Percentiles rank a stretch among this genome's conserved stretches.
phyloP scores from a whole-genome alignment of 2,113 vertebrate species.

The Lepus americanus region DNA sequence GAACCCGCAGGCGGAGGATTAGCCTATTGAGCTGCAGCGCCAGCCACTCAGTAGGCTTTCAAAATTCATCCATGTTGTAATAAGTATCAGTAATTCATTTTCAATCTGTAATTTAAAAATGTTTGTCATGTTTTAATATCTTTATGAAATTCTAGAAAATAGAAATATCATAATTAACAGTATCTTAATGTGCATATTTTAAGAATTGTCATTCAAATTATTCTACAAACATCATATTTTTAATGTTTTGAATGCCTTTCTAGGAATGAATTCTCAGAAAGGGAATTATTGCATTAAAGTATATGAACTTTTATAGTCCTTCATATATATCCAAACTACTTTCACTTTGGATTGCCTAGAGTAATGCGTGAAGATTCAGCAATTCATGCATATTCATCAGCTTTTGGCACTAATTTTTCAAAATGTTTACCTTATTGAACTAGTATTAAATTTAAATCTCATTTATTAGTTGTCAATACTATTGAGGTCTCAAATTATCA shows the following conservation, averaged over 20 bases:
- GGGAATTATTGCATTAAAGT: slow-evolving; percentile 10
- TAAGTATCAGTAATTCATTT: background rate
- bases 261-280: slow-evolving; percentile 21
- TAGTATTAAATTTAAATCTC: background rate
- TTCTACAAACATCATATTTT: slow-evolving; percentile 30
- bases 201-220: slow-evolving; percentile 26
- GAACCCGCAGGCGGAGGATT: too few relatives aligned
- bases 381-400: background rate
- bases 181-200: background rate
- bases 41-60: background rate
- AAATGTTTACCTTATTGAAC: slow-evolving; percentile 11
- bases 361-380: background rate
- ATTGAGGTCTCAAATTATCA: background rate
- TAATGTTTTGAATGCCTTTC: slow-evolving; percentile 58
- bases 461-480: background rate
- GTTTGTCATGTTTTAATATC: background rate
- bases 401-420: background rate
- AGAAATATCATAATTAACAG: background rate
- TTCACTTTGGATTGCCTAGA: background rate
- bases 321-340: slow-evolving; percentile 36
- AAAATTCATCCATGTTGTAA: background rate
- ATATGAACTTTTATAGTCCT: background rate
- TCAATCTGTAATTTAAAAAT: background rate
- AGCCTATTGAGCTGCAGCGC: too few relatives aligned
- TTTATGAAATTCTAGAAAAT: background rate